phyloP scores from a whole-genome alignment of 2,797 vertebrate genomes.

The Antrozous pallidus region DNA sequence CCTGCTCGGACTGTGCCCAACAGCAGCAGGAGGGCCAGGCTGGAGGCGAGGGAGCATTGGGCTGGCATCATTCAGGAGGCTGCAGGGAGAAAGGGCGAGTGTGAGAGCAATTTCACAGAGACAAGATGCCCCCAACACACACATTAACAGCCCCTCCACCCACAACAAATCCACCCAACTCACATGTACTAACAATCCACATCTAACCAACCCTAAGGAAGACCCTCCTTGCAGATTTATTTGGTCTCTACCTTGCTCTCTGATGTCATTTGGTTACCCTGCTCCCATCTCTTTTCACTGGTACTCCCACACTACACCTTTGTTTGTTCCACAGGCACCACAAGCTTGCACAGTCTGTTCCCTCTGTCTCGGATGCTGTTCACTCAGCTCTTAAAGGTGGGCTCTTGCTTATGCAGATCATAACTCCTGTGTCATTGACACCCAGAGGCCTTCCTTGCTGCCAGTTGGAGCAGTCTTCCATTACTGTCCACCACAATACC shows the following conservation, averaged over 20 bases:
- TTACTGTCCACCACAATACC: background rate
- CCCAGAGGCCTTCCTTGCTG: background rate
- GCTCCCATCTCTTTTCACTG: background rate
- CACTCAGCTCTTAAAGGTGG: background rate
- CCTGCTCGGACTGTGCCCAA: constrained; percentile 57
- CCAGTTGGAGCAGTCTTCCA: background rate
- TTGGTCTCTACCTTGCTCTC: background rate
- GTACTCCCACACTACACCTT: background rate
- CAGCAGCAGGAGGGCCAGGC: constrained; percentile 58
- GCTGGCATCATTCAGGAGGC: constrained; percentile 63
- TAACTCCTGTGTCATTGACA: background rate
- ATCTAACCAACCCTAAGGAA: background rate
- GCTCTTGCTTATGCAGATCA: background rate
- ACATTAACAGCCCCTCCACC: background rate
- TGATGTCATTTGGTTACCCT: background rate
- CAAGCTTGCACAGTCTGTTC: background rate
- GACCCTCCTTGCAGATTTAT: background rate
- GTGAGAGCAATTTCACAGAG: background rate
- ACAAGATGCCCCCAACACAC: background rate
- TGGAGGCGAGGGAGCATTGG: background rate
- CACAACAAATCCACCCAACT: background rate
- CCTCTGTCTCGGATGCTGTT: background rate
- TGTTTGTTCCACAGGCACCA: background rate
- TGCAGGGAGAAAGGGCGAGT: constrained; percentile 32
- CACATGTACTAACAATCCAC: background rate